Conservation (phyloP, 2,888 invertebrate species). For the Volucella zonaria region DNA sequence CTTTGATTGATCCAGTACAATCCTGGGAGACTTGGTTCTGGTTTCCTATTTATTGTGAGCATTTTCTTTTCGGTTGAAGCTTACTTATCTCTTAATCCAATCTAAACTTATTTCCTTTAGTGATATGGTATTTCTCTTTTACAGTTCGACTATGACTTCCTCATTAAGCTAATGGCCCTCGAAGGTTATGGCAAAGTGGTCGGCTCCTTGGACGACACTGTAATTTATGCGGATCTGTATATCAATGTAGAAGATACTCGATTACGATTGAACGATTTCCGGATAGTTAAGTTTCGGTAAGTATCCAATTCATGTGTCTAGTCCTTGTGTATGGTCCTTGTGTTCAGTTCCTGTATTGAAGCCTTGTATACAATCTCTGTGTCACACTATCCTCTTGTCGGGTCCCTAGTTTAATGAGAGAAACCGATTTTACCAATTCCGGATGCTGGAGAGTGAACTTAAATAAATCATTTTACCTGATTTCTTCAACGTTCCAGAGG, state of each 20-base stretch:
- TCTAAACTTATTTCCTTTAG: slow-evolving; percentile 12
- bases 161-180: slow-evolving; percentile 79
- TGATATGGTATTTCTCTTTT: slow-evolving; percentile 37
- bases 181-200: slow-evolving; percentile 80
- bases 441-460: neutral
- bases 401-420: neutral
- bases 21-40: slow-evolving; percentile 1
- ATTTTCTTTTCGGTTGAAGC: neutral
- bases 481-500: neutral
- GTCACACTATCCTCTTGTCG: neutral
- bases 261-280: slow-evolving; percentile 79
- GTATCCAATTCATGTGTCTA: slow-evolving; percentile 32
- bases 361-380: neutral
- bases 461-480: slow-evolving; percentile 37
- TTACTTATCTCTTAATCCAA: slow-evolving; percentile 52
- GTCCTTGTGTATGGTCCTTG: too few relatives aligned
- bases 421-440: neutral
- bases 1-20: slow-evolving; percentile 48
- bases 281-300: slow-evolving; percentile 80
- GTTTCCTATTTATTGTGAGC: slow-evolving; percentile 11
- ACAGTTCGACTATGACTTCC: slow-evolving; percentile 81
- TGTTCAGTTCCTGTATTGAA: too few relatives aligned
- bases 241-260: slow-evolving; percentile 78
- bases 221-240: slow-evolving; percentile 80
- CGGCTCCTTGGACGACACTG: slow-evolving; percentile 79